Evolutionary conservation across 2,113 vertebrate genomes (phyloP).

Genomic region (Cryptomyrus ogoouensis): DNA sequence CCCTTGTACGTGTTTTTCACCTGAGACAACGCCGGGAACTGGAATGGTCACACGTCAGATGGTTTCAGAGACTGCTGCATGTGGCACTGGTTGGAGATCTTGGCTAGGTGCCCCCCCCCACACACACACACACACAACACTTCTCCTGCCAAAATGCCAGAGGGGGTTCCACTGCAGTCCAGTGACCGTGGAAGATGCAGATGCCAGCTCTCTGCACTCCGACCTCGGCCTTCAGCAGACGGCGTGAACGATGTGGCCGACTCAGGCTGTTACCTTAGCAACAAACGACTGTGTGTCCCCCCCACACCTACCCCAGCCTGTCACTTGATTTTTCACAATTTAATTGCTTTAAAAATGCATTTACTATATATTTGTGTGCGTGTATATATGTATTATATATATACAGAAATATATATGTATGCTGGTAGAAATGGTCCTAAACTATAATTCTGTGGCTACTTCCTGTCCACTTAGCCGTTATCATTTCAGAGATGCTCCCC

Average conservation of each 20-base stretch:
- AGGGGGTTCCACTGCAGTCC: neutral
- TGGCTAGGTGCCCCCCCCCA: neutral
- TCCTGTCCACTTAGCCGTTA: neutral
- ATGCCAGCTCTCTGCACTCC: no score
- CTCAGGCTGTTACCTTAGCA: neutral
- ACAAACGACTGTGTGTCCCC: neutral
- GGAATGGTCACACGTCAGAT: constrained; percentile 25
- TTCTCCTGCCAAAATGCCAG: neutral
- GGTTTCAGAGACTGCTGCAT: neutral
- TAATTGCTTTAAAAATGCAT: neutral
- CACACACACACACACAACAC: neutral
- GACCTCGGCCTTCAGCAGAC: neutral
- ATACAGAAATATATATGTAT: neutral
- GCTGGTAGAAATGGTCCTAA: neutral
- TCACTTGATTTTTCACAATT: neutral
- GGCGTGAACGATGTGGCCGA: neutral
- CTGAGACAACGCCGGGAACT: neutral
- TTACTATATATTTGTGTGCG: neutral
- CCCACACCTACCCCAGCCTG: neutral
- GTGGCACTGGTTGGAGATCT: neutral
- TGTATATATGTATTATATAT: constrained; percentile 6
- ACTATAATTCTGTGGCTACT: neutral
- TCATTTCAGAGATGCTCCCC: neutral
- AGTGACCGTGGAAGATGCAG: neutral
- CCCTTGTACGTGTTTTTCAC: constrained; percentile 1